Conservation (phyloP, 1,140 invertebrate genomes). For the Hesperophylax magnus region DNA sequence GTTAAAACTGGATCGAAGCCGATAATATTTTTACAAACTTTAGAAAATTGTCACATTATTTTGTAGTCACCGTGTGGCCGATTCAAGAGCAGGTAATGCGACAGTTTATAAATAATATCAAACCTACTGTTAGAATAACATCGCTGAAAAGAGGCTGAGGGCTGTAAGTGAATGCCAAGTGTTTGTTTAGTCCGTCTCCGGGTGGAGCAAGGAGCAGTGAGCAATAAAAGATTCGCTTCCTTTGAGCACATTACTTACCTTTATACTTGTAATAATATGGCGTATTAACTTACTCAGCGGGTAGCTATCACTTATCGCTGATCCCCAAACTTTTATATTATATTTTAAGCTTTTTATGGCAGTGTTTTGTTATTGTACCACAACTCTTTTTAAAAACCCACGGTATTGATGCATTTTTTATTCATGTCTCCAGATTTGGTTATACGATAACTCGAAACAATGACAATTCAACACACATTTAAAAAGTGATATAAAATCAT, state of each 20-base stretch:
- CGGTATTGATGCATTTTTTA: too few relatives aligned
- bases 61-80: not conserved
- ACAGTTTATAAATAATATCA: constrained; percentile 31
- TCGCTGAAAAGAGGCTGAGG: not conserved
- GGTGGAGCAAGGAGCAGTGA: not conserved
- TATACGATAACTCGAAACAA: too few relatives aligned
- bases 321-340: not conserved
- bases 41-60: too few relatives aligned
- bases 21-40: too few relatives aligned
- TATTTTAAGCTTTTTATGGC: too few relatives aligned
- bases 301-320: not conserved
- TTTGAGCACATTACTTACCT: constrained; percentile 47
- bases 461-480: too few relatives aligned
- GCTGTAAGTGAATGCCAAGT: not conserved
- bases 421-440: too few relatives aligned
- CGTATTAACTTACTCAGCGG: constrained; percentile 49
- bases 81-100: constrained; percentile 24
- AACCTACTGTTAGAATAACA: constrained; percentile 1
- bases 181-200: constrained; percentile 21
- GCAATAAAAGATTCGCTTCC: constrained; percentile 52
- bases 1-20: too few relatives aligned
- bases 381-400: too few relatives aligned
- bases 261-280: constrained; percentile 18
- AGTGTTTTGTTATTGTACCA: too few relatives aligned
- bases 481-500: too few relatives aligned